Evolutionary conservation across 2,113 vertebrate genomes (phyloP).

Genomic region (Microcebus griseorufus): DNA sequence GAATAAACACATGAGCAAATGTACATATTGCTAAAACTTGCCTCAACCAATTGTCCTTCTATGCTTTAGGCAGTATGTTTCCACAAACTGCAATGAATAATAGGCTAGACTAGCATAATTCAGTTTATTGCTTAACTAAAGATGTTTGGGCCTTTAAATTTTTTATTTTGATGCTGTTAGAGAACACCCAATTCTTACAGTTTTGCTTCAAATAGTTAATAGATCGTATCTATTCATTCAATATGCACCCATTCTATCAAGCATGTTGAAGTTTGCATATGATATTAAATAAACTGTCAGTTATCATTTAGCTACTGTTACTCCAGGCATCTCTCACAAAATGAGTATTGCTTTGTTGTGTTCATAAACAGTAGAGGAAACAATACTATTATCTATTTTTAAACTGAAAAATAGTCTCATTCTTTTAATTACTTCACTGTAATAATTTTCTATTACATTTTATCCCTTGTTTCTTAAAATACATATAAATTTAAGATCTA

Average conservation of each 20-base stretch:
- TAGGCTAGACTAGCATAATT: background rate
- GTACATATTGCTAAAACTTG: conserved; percentile 9
- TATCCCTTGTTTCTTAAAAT: background rate
- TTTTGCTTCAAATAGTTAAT: conserved; percentile 30
- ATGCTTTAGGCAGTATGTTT: conserved; percentile 12
- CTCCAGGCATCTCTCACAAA: conserved; percentile 28
- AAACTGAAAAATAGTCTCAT: conserved; percentile 30
- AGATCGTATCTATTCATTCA: background rate
- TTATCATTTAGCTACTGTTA: background rate
- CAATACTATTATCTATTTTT: conserved; percentile 10
- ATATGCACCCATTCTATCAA: background rate
- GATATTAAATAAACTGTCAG: conserved; percentile 7
- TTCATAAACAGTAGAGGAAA: conserved; percentile 46
- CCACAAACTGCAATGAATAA: background rate
- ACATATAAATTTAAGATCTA: background rate
- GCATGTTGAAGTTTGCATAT: conserved; percentile 12
- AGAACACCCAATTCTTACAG: conserved; percentile 30
- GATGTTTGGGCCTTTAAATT: background rate
- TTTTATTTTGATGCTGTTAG: conserved; percentile 36
- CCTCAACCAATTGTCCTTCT: background rate
- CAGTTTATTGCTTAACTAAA: conserved; percentile 15
- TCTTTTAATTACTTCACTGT: background rate
- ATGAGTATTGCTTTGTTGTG: conserved; percentile 11
- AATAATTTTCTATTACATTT: conserved; percentile 27
- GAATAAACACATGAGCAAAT: conserved; percentile 14